Conservation (phyloP, 2,113 vertebrate genomes). For the Semicossyphus pulcher region DNA sequence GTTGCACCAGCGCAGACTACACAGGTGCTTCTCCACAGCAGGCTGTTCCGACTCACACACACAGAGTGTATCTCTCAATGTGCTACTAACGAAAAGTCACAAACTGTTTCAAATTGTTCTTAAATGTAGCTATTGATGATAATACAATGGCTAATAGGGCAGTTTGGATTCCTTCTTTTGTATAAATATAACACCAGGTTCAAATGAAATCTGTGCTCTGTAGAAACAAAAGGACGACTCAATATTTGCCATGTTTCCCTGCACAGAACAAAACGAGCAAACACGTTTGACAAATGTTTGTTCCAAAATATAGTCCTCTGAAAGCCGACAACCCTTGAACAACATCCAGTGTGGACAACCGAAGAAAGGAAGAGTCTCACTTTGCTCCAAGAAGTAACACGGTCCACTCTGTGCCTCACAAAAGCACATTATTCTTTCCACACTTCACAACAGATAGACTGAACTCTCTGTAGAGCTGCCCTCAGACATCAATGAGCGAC, state of each 20-base stretch:
- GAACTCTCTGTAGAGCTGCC: slow-evolving; percentile 74
- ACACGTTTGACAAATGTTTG: slow-evolving; percentile 4
- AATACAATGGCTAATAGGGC: not conserved
- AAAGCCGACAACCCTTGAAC: slow-evolving; percentile 79
- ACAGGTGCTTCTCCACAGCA: slow-evolving; percentile 21
- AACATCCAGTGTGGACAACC: slow-evolving; percentile 74
- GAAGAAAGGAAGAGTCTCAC: slow-evolving; percentile 84
- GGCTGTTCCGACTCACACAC: not conserved
- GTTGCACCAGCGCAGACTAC: slow-evolving; percentile 21
- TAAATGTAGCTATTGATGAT: slow-evolving; percentile 2
- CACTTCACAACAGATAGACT: slow-evolving; percentile 85
- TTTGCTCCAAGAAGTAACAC: slow-evolving; percentile 68
- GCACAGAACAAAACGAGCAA: not conserved
- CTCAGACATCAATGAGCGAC: slow-evolving; percentile 50
- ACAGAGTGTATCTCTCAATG: slow-evolving; percentile 17
- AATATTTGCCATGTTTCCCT: not conserved
- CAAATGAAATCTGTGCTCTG: too few species aligned
- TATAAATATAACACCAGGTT: slow-evolving; percentile 1
- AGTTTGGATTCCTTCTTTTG: not conserved
- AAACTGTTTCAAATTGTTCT: slow-evolving; percentile 7
- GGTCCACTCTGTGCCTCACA: slow-evolving; percentile 80
- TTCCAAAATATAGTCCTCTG: slow-evolving; percentile 59
- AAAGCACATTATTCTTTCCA: slow-evolving; percentile 91
- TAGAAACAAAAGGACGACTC: not conserved
- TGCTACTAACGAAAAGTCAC: slow-evolving; percentile 18